phyloP scores from a whole-genome alignment of 2,888 invertebrate species.

The Eristalis arbustorum region DNA sequence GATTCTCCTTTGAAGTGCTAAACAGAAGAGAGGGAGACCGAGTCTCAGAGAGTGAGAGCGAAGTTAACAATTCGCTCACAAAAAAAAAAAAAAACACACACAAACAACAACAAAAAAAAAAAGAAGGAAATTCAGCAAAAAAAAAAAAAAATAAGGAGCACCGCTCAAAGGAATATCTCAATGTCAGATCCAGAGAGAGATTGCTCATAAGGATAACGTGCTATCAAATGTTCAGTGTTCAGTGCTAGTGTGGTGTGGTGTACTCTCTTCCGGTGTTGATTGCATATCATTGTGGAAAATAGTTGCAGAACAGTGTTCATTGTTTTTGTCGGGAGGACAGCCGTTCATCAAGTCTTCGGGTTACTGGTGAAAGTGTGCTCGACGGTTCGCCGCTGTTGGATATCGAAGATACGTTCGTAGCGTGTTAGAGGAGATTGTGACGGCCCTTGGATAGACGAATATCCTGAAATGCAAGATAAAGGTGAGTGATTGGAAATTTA shows the following conservation, averaged over 20 bases:
- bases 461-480: conserved; percentile 60
- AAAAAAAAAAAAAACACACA: neutral
- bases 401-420: conserved; percentile 24
- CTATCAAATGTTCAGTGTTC: conserved; percentile 6
- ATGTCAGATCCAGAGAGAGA: conserved; percentile 49
- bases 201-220: conserved; percentile 32
- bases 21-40: neutral
- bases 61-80: conserved; percentile 6
- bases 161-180: conserved; percentile 41
- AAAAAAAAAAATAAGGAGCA: neutral
- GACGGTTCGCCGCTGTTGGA: conserved; percentile 41
- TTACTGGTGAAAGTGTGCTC: conserved; percentile 19
- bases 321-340: neutral
- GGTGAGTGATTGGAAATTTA: conserved; percentile 28
- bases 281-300: neutral
- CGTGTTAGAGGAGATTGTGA: conserved; percentile 20
- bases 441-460: conserved; percentile 37
- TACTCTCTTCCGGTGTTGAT: neutral
- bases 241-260: conserved; percentile 17
- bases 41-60: neutral
- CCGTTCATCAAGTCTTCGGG: neutral
- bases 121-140: neutral
- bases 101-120: neutral
- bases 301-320: neutral
- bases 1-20: conserved; percentile 54